Evolutionary conservation across 1,140 invertebrate species (phyloP).

Genomic region (Tachypleus tridentatus): DNA sequence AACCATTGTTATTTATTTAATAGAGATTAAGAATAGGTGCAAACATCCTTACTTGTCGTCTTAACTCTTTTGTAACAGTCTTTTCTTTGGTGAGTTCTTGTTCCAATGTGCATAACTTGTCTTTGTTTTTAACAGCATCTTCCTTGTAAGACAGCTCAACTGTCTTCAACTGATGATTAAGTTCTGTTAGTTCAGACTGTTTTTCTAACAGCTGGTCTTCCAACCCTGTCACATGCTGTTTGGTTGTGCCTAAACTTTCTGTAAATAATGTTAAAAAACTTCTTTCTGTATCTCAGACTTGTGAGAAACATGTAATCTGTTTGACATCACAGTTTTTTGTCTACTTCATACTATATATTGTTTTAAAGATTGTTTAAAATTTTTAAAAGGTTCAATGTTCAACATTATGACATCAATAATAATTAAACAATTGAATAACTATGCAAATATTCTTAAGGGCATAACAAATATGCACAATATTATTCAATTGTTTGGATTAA

Average conservation of each 20-base stretch:
- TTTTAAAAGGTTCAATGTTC: neutral
- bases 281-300: neutral
- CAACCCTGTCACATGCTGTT: slow-evolving; percentile 31
- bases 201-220: slow-evolving; percentile 31
- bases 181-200: slow-evolving; percentile 30
- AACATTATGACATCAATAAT: too few relatives aligned
- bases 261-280: slow-evolving; percentile 26
- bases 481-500: too few relatives aligned
- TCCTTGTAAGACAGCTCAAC: slow-evolving; percentile 22
- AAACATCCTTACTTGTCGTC: slow-evolving; percentile 30
- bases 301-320: neutral
- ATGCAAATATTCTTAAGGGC: too few relatives aligned
- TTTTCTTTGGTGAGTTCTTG: slow-evolving; percentile 30
- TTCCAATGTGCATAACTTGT: slow-evolving; percentile 29
- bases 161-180: slow-evolving; percentile 25
- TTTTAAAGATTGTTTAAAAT: neutral
- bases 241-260: slow-evolving; percentile 31
- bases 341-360: slow-evolving; percentile 1
- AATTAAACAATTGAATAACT: too few relatives aligned
- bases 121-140: slow-evolving; percentile 18
- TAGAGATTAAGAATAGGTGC: too few relatives aligned
- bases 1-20: too few relatives aligned
- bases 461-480: too few relatives aligned
- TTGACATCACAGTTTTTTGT: neutral
- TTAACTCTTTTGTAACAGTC: slow-evolving; percentile 29